Evolutionary conservation across 2,888 invertebrate species (phyloP), one percentile per base, ranked within the genome.

Genomic region (Panopea generosa): DNA sequence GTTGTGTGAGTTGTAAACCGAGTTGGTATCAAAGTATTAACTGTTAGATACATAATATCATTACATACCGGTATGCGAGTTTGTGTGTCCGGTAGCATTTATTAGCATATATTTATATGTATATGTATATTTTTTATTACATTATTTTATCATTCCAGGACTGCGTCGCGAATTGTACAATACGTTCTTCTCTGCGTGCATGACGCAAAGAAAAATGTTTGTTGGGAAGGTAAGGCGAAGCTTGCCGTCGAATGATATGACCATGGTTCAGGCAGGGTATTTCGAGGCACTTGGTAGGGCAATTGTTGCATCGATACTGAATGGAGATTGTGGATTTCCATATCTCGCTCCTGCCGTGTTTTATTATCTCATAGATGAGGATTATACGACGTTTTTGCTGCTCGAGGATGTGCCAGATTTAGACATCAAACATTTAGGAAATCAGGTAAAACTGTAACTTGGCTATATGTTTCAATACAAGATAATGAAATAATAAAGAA

Each of bases 251-350:
- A 80, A 77, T 56, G 62, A 78, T 29, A 61, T 68, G 40, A 62
- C 33, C 22, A 69, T 63, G 24, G 67, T 71, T 1, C 50, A 71
- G 9, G 55, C 70, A 24, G 61, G 73, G 1, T 74, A 59, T 27
- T 77, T 79, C 43, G 70, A 67, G 40, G 78, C 76, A 14, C 56
- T 78, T 1, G 83, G 83, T 0, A 69, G 80, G 22, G 83, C 80
- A 16, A 83, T 83, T 38, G 83, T 83, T 16, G 72, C 80, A 26
- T 75, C 80, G 33, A 68, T 83, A 22, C 50, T 83, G 6, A 83
- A 80, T 61, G 80, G 74, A 11, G 83, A 83, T 55, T 83, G 83
- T 60, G 83, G 83, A 7, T 83, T 83, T 26, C 83, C 83, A 3
- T 80, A 83, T 45, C 62, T 83, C 18, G 61, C 80, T 24, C 72